phyloP scores from a whole-genome alignment of 1,140 invertebrate species.

The Archegozetes longisetosus region DNA sequence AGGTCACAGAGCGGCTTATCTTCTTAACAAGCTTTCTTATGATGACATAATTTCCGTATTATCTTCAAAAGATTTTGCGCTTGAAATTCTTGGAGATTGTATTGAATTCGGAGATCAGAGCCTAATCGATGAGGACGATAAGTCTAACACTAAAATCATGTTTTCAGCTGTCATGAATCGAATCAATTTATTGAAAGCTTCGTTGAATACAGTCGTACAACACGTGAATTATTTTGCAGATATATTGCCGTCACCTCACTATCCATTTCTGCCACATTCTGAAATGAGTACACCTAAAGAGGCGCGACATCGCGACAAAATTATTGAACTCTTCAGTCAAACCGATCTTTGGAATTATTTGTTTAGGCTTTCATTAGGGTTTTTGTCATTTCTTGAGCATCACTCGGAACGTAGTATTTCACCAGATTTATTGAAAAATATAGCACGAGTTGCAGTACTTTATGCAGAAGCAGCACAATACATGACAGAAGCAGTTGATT shows the following conservation, averaged over 20 bases:
- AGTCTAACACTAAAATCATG: background rate
- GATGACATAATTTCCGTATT: slow-evolving; percentile 9
- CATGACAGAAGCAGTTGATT: background rate
- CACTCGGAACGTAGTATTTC: slow-evolving; percentile 33
- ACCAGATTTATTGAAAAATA: slow-evolving; percentile 35
- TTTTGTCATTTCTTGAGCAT: slow-evolving; percentile 11
- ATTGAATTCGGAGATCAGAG: background rate
- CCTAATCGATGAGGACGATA: background rate
- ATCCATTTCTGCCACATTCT: slow-evolving; percentile 25
- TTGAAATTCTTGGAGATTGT: slow-evolving; percentile 5
- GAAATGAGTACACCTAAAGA: slow-evolving; percentile 22
- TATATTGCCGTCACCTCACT: slow-evolving; percentile 38
- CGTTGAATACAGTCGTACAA: background rate
- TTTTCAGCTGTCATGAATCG: background rate
- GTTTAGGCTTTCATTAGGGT: background rate
- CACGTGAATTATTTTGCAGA: background rate
- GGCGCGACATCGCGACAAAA: slow-evolving; percentile 34
- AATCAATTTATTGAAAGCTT: background rate
- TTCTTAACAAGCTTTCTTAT: slow-evolving; percentile 2
- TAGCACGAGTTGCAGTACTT: slow-evolving; percentile 42
- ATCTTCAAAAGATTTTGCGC: slow-evolving; percentile 2
- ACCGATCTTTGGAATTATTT: slow-evolving; percentile 31
- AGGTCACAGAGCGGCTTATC: background rate
- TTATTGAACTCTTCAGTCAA: slow-evolving; percentile 39
- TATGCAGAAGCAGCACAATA: slow-evolving; percentile 36